These are phyloP conservation scores for Saguinus midas DNA, from an alignment of 2,113 vertebrate species.

Conservation along the genomic window DNA sequence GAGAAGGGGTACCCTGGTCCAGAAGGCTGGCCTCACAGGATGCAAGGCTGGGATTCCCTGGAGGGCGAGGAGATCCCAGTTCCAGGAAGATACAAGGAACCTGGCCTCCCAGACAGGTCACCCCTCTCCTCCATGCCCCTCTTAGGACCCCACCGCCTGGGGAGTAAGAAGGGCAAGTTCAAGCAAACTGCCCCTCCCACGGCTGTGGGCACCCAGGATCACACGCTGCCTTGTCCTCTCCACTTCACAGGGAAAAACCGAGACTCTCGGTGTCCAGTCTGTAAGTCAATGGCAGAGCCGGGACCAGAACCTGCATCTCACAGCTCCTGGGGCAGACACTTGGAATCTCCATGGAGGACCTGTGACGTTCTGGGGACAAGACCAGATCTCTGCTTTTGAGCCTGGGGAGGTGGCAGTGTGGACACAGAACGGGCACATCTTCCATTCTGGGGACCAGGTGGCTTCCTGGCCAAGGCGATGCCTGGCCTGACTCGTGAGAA, in stretches of 20 bases:
- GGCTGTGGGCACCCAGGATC: not conserved
- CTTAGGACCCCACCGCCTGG: not conserved
- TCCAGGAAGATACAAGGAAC: not conserved
- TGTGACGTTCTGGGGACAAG: not conserved
- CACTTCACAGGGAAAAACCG: not conserved
- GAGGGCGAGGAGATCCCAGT: not conserved
- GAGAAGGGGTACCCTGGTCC: accelerated
- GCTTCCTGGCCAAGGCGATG: not conserved
- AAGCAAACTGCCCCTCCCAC: too few relatives aligned
- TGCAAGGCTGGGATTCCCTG: not conserved
- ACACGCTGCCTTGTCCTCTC: accelerated
- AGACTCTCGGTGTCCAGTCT: not conserved
- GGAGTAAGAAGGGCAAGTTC: not conserved
- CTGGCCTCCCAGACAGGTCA: not conserved
- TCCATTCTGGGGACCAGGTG: not conserved
- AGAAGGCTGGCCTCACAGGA: not conserved
- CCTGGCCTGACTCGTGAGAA: not conserved
- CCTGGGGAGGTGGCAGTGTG: accelerated
- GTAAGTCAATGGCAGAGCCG: not conserved
- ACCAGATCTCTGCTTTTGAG: not conserved
- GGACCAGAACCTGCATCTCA: not conserved
- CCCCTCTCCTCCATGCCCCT: not conserved
- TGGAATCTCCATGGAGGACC: not conserved
- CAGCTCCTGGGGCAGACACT: not conserved
- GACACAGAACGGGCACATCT: accelerated